phyloP scores from a whole-genome alignment of 2,113 vertebrate species.

The Tichodroma muraria region DNA sequence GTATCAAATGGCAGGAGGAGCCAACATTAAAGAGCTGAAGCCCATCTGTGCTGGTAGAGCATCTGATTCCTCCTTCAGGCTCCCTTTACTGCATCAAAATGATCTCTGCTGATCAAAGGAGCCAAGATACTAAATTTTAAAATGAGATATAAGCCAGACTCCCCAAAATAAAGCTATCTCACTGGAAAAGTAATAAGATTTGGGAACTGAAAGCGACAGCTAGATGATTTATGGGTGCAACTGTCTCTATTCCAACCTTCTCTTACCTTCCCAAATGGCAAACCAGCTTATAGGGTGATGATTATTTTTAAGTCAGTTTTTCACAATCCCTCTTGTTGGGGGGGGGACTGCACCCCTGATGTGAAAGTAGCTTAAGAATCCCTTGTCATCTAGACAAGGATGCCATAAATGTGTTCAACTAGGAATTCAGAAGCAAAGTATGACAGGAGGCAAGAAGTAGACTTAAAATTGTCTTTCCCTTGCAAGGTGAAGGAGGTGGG shows the following conservation, averaged over 20 bases:
- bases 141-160: not conserved
- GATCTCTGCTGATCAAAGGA: not conserved
- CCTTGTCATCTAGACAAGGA: not conserved
- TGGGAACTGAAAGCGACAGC: not conserved
- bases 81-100: not conserved
- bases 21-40: not conserved
- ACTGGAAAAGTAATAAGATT: not conserved
- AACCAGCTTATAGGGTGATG: not conserved
- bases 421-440: not conserved
- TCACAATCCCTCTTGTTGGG: not conserved
- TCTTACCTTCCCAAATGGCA: not conserved
- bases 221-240: not conserved
- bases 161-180: not conserved
- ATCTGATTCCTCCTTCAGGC: not conserved
- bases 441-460: not conserved
- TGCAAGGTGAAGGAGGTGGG: not conserved
- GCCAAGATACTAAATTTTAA: not conserved
- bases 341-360: fast-evolving
- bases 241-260: not conserved
- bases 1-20: not conserved
- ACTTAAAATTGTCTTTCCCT: not conserved
- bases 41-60: not conserved
- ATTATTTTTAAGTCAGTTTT: not conserved
- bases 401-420: not conserved
- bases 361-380: not conserved